These are phyloP conservation scores for Melanostigma gelatinosum DNA, from an alignment of 2,113 vertebrate species.

Conservation along the genomic window DNA sequence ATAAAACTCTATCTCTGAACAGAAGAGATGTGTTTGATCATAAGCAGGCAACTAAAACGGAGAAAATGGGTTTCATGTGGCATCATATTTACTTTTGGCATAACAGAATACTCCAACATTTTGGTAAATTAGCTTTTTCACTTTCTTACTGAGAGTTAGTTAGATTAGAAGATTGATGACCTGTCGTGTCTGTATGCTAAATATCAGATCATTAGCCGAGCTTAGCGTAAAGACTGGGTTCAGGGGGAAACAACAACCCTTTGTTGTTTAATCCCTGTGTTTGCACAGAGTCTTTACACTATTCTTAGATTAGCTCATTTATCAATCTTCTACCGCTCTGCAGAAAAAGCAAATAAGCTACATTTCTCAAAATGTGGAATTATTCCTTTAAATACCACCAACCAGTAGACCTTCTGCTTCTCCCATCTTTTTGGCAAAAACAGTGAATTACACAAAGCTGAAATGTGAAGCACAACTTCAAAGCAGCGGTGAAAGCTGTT, in stretches of 20 bases:
- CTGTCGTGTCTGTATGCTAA: not conserved
- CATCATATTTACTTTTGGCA: not conserved
- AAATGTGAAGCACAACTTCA: slow-evolving; percentile 71
- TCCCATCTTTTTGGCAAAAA: slow-evolving; percentile 50
- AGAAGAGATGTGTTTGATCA: slow-evolving; percentile 1
- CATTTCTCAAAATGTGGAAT: not conserved
- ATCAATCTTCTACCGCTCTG: not conserved
- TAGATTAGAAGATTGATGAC: slow-evolving; percentile 13
- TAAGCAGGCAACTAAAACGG: slow-evolving; percentile 13
- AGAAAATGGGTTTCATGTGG: slow-evolving; percentile 29
- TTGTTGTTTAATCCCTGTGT: not conserved
- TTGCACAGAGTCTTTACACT: not conserved
- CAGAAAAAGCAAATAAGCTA: slow-evolving; percentile 1
- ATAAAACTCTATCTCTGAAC: not conserved
- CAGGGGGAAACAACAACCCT: not conserved
- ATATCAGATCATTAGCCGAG: not conserved
- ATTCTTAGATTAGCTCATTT: not conserved
- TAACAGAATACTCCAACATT: not conserved
- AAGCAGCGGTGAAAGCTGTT: slow-evolving; percentile 40
- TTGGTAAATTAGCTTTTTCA: not conserved
- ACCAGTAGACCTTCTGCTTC: slow-evolving; percentile 69
- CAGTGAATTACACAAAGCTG: slow-evolving; percentile 49
- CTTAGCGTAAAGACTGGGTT: not conserved
- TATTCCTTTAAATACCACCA: slow-evolving; percentile 39
- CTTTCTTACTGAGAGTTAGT: not conserved